These are phyloP conservation scores for Mesopsocus fuscifrons DNA, from an alignment of 2,888 invertebrate genomes.

Conservation along the genomic window DNA sequence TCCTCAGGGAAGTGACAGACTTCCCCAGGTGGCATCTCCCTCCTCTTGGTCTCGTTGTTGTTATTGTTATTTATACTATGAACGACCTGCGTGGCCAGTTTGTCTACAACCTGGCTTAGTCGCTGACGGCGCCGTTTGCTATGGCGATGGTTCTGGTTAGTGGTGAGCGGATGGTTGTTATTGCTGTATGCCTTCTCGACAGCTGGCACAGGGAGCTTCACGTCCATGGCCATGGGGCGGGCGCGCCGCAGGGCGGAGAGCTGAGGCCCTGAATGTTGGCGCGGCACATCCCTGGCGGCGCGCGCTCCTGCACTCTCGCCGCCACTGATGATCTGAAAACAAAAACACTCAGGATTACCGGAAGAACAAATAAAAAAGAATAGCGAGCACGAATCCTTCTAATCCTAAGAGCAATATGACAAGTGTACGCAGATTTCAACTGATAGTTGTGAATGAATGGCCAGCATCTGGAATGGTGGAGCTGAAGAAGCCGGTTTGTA, in stretches of 20 bases:
- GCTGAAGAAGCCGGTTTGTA: no score
- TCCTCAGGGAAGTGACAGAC: conserved; percentile 35
- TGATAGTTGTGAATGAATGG: no score
- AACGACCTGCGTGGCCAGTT: conserved; percentile 33
- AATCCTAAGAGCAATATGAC: no score
- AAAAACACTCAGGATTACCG: no score
- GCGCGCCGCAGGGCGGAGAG: conserved; percentile 2
- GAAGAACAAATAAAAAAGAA: no score
- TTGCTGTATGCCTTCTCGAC: conserved; percentile 31
- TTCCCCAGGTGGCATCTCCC: conserved; percentile 22
- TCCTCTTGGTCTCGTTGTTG: conserved; percentile 23
- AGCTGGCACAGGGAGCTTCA: conserved; percentile 23
- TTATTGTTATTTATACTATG: conserved; percentile 26
- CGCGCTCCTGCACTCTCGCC: background rate
- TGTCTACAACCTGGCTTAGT: conserved; percentile 61
- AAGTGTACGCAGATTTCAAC: no score
- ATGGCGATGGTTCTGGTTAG: conserved; percentile 40
- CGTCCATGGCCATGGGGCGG: conserved; percentile 9
- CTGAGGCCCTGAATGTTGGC: background rate
- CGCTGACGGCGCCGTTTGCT: conserved; percentile 60
- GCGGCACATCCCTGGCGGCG: background rate
- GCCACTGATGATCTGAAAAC: background rate
- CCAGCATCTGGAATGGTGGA: no score
- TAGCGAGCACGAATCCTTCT: no score
- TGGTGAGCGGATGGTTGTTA: conserved; percentile 38